A percentile compares a stretch with the other conserved stretches of the same genome.
Evolutionary conservation across 2,797 vertebrate genomes (phyloP).

Genomic region (Euthynnus affinis): DNA sequence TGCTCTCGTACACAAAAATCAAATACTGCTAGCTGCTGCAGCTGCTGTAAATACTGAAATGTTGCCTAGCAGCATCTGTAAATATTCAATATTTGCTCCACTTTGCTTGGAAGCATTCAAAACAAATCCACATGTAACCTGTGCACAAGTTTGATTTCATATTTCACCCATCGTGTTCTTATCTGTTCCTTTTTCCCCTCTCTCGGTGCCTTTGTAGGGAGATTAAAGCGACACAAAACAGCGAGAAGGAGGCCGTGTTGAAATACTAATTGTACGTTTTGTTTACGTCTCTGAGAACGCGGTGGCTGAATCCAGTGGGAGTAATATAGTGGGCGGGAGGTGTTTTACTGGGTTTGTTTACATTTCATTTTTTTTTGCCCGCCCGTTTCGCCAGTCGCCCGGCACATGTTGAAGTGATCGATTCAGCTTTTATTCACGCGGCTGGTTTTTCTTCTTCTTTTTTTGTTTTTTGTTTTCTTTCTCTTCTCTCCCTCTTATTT

Average conservation of each 20-base stretch:
- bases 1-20: constrained; percentile 28
- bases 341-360: constrained; percentile 71
- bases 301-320: constrained; percentile 53
- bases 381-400: constrained; percentile 34
- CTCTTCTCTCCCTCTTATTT: not conserved
- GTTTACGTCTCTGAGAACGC: constrained; percentile 33
- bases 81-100: constrained; percentile 27
- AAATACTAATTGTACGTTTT: constrained; percentile 63
- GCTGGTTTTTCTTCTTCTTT: constrained; percentile 36
- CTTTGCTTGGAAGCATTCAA: constrained; percentile 3
- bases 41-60: constrained; percentile 12
- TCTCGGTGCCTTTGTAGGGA: constrained; percentile 22
- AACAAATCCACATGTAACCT: constrained; percentile 24
- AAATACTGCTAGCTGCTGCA: not conserved
- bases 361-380: constrained; percentile 58
- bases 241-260: constrained; percentile 43
- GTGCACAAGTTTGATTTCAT: constrained; percentile 14
- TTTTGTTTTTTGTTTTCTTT: not conserved
- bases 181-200: constrained; percentile 40
- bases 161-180: constrained; percentile 21
- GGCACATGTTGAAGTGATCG: constrained; percentile 54
- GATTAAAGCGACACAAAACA: constrained; percentile 48
- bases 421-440: constrained; percentile 41
- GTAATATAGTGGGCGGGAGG: constrained; percentile 49
- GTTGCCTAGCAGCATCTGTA: constrained; percentile 8